phyloP scores from a whole-genome alignment of 2,797 vertebrate genomes.

The Lerista edwardsae region DNA sequence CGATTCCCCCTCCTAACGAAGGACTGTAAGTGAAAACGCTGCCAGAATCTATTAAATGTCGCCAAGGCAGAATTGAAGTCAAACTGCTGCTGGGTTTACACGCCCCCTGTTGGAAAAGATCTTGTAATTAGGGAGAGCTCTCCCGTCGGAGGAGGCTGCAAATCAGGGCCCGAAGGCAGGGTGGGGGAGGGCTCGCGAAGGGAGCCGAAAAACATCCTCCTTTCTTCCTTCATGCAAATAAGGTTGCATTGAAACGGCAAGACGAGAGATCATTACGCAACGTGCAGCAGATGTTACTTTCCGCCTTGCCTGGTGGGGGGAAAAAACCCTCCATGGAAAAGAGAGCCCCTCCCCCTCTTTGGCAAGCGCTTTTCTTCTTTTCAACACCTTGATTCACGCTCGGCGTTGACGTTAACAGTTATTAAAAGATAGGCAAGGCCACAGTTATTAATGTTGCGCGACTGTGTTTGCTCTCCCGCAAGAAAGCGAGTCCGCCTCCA shows the following conservation, averaged over 20 bases:
- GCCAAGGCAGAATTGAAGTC: conserved; percentile 42
- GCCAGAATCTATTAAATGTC: conserved; percentile 38
- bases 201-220: conserved; percentile 16
- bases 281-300: conserved; percentile 31
- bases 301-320: neutral
- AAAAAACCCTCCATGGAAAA: neutral
- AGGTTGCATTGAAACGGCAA: conserved; percentile 19
- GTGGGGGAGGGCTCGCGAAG: neutral
- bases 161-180: conserved; percentile 21
- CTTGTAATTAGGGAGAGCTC: conserved; percentile 9
- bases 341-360: neutral
- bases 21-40: conserved; percentile 37
- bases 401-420: neutral
- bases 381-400: conserved; percentile 13
- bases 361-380: neutral
- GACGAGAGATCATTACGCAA: conserved; percentile 27
- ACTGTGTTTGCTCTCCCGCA: neutral
- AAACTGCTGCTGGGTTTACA: conserved; percentile 35
- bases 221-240: conserved; percentile 36
- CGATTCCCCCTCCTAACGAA: conserved; percentile 37
- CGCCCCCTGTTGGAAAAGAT: conserved; percentile 47
- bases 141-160: conserved; percentile 34
- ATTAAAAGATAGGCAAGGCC: conserved; percentile 17
- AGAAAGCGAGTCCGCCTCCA: neutral
- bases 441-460: neutral